Conservation (phyloP, 1,140 invertebrate species). For the Ruditapes philippinarum region DNA sequence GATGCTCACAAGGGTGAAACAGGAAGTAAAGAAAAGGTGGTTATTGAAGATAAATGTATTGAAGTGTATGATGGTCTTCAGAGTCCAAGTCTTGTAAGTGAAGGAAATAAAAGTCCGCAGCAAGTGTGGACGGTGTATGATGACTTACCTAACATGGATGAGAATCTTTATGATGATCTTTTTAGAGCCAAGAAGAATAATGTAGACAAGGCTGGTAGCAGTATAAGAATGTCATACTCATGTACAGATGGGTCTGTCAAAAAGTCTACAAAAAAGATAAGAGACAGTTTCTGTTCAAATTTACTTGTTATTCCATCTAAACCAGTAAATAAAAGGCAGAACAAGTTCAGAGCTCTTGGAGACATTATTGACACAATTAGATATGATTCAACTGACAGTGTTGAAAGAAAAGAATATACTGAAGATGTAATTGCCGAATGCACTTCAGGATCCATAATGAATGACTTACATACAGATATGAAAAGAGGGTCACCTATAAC, state of each 20-base stretch:
- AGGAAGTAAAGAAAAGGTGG: not conserved
- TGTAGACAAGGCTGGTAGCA: not conserved
- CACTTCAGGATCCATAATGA: not conserved
- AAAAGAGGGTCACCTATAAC: not conserved
- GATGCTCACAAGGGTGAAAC: not conserved
- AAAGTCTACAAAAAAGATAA: not conserved
- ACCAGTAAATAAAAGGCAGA: not conserved
- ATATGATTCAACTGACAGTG: too few relatives aligned
- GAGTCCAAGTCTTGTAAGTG: not conserved
- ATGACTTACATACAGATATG: not conserved
- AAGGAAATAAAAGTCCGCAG: not conserved
- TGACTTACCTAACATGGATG: not conserved
- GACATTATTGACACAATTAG: too few relatives aligned
- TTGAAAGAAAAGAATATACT: too few relatives aligned
- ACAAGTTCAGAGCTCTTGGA: not conserved
- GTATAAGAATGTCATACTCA: not conserved
- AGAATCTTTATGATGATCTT: not conserved
- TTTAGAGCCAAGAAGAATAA: not conserved
- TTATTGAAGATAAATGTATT: not conserved
- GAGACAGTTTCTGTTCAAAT: not conserved
- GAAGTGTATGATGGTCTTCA: slow-evolving; percentile 1
- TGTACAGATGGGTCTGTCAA: not conserved
- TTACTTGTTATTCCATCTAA: not conserved
- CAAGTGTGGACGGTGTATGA: slow-evolving; percentile 26
- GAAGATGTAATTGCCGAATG: not conserved